These are phyloP conservation scores for Heliconius aoede DNA, from an alignment of 2,888 invertebrate genomes.

Conservation along the genomic window DNA sequence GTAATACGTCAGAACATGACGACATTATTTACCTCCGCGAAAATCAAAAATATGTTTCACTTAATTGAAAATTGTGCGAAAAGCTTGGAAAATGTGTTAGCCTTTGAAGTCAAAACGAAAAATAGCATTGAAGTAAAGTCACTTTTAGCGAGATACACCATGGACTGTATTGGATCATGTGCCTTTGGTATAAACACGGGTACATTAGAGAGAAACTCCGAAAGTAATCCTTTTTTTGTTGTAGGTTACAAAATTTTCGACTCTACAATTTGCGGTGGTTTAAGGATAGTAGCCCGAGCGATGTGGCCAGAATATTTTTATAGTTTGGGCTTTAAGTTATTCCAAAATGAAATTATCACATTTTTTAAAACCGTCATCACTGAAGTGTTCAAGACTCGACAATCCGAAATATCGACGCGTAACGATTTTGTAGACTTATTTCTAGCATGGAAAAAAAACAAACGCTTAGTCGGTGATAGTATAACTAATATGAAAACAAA, in stretches of 20 bases:
- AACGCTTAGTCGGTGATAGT: constrained; percentile 54
- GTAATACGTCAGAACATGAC: constrained; percentile 63
- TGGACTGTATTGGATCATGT: constrained; percentile 64
- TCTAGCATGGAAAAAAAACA: constrained; percentile 23
- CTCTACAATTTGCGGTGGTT: constrained; percentile 16
- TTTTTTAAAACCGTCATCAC: constrained; percentile 25
- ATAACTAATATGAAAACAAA: constrained; percentile 54
- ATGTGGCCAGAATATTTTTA: constrained; percentile 29
- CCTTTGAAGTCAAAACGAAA: constrained; percentile 44
- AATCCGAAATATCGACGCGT: constrained; percentile 6
- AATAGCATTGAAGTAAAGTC: constrained; percentile 53
- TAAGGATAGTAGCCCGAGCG: constrained; percentile 9
- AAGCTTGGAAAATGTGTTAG: constrained; percentile 57
- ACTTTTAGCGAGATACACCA: constrained; percentile 59
- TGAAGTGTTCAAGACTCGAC: constrained; percentile 18
- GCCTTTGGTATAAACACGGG: constrained; percentile 62
- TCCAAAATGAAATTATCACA: background rate
- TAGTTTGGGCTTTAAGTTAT: background rate
- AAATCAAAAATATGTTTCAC: constrained; percentile 70
- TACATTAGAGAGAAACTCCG: constrained; percentile 52
- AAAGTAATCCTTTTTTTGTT: constrained; percentile 55
- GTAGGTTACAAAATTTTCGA: constrained; percentile 51
- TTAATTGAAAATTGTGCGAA: constrained; percentile 59
- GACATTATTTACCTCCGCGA: constrained; percentile 65
- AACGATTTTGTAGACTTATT: constrained; percentile 29